Evolutionary conservation across 2,797 vertebrate species (phyloP).

Genomic region (Gobionotothen gibberifrons): DNA sequence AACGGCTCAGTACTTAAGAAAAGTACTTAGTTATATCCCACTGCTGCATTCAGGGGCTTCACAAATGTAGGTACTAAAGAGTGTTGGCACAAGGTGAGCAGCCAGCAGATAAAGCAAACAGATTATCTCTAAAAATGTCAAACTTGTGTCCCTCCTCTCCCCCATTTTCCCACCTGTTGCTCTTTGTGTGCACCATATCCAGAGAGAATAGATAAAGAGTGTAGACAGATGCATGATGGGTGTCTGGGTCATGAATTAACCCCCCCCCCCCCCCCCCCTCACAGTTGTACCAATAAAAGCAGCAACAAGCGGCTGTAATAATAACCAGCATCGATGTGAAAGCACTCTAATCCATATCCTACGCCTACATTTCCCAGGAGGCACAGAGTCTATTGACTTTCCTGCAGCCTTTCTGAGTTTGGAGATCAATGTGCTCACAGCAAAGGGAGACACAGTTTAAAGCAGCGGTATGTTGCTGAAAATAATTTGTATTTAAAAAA

Average conservation of each 20-base stretch:
- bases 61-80: neutral
- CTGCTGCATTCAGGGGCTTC: neutral
- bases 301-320: constrained; percentile 35
- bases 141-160: constrained; percentile 10
- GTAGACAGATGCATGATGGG: neutral
- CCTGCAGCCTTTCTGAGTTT: constrained; percentile 28
- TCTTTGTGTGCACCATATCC: constrained; percentile 22
- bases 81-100: constrained; percentile 27
- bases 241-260: constrained; percentile 19
- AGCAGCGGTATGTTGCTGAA: constrained; percentile 7
- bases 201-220: neutral
- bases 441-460: neutral
- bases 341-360: constrained; percentile 40
- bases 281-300: constrained; percentile 16
- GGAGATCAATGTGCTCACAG: constrained; percentile 37
- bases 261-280: neutral
- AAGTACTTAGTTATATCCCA: neutral
- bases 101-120: constrained; percentile 42
- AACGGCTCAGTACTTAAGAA: neutral
- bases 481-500: constrained; percentile 25
- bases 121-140: constrained; percentile 59
- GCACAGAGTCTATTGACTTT: constrained; percentile 41
- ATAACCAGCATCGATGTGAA: constrained; percentile 41
- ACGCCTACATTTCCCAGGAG: constrained; percentile 59
- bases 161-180: neutral